Base-by-base conservation (phyloP, 1,140 invertebrate genomes). In the Helicoverpa armigera region DNA sequence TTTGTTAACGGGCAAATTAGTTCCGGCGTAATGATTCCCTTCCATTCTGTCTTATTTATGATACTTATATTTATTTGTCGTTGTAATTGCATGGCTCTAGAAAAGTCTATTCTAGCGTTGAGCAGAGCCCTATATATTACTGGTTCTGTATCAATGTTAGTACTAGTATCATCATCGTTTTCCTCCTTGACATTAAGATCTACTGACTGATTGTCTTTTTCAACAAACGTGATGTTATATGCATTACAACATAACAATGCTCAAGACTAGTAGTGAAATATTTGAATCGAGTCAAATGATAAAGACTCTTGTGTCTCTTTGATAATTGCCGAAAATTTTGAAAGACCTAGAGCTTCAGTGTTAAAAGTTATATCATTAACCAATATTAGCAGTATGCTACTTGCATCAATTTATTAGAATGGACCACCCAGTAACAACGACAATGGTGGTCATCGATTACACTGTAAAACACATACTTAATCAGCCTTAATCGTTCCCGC, bases 11-110 rank as follows among this genome's bases (percentile, higher is more conserved):
- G 74, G 60, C 65, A 65, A 77, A 77, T 77, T 77, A 77, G 74
- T 77, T 77, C 58, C 74, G 74, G 43, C 60, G 50, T 65, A 77
- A 77, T 77, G 74, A 77, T 77, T 77, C 74, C 74, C 74, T 77
- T 65, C 74, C 58, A 77, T 77, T 77, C 74, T 77, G 43, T 63
- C 51, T 48, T 63, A 75, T 61, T 75, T 51, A 75, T 56, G 31
- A 61, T 63, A 51, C 35, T 74, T 60, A 60, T 74, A 50, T 61
- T 72, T 72, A 14, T 73, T 31, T 73, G 63, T 67, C n/a, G 35
- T n/a, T n/a, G 60, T 35, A 18, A 11, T 13, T 14, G 29, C 23
- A 14, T 31, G 4, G 43, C 4, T 58, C 70, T 54, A 23, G 67
- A 29, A 31, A 53, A 18, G 14, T 54, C 16, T 53, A 67, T 67